Percentiles rank a stretch among this genome's conserved stretches.
Evolutionary conservation across 2,113 vertebrate species (phyloP).

Genomic region (Terrapene triunguis): DNA sequence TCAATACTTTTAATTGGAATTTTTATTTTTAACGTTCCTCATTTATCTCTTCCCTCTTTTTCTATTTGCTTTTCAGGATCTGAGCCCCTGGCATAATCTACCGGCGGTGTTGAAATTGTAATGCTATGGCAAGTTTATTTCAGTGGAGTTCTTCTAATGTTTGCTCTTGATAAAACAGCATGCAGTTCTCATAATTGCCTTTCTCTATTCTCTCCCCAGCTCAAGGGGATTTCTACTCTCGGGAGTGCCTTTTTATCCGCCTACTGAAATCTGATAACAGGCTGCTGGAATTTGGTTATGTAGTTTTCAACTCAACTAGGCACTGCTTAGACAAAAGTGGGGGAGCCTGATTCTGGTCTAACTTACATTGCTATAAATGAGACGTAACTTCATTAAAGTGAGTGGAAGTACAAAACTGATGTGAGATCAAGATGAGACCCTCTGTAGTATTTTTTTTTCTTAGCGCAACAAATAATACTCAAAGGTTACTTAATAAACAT

Average conservation of each 20-base stretch:
- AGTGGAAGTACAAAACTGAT: background rate
- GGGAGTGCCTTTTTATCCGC: background rate
- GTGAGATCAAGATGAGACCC: background rate
- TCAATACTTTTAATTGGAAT: background rate
- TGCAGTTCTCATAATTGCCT: background rate
- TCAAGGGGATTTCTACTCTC: background rate
- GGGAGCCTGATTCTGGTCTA: background rate
- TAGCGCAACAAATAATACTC: background rate
- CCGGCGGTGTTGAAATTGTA: background rate
- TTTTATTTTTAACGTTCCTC: background rate
- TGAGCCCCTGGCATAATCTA: slow-evolving; percentile 1
- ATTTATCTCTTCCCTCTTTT: background rate
- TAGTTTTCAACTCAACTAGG: background rate
- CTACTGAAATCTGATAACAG: background rate
- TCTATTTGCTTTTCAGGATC: slow-evolving; percentile 11
- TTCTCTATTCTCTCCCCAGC: background rate
- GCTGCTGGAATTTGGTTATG: background rate
- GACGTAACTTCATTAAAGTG: background rate
- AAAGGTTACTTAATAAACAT: background rate
- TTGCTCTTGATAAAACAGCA: slow-evolving; percentile 26
- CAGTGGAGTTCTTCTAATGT: background rate
- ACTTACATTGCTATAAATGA: background rate
- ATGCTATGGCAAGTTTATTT: background rate
- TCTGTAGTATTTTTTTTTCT: background rate
- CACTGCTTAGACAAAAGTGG: background rate